Conservation (phyloP, 2,888 invertebrate species). For the Rapana venosa region DNA sequence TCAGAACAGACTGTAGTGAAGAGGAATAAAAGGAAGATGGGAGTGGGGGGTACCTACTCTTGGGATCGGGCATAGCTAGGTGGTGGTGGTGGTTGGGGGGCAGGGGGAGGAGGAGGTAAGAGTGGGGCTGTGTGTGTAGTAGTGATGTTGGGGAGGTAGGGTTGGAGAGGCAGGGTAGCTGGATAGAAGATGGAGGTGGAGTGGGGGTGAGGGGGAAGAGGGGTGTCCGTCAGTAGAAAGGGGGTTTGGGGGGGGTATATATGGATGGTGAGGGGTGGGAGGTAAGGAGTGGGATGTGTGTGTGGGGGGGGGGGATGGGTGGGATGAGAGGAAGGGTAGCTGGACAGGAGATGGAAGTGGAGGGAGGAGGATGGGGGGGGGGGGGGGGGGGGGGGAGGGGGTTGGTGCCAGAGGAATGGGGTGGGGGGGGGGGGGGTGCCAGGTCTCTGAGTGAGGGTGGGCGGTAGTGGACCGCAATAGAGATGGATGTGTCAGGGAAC, state of each 20-base stretch:
- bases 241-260: neutral
- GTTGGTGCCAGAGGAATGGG: neutral
- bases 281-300: neutral
- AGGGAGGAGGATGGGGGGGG: neutral
- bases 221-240: neutral
- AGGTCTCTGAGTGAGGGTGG: neutral
- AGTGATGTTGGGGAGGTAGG: neutral
- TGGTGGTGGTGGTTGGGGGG: too few relatives aligned
- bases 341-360: neutral
- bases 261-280: neutral
- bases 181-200: neutral
- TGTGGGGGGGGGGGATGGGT: neutral
- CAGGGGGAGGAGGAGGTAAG: too few relatives aligned
- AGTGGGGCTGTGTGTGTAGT: too few relatives aligned
- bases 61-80: too few relatives aligned
- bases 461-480: slow-evolving; percentile 4
- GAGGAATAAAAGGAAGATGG: too few relatives aligned
- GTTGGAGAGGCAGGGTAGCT: neutral
- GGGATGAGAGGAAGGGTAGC: neutral
- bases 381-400: neutral
- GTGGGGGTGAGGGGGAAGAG: neutral
- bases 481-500: neutral
- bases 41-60: too few relatives aligned
- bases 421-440: neutral
- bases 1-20: too few relatives aligned